Percentiles rank a stretch among this genome's conserved stretches.
Evolutionary conservation across 2,113 vertebrate species (phyloP).

Genomic region (Mola mola): DNA sequence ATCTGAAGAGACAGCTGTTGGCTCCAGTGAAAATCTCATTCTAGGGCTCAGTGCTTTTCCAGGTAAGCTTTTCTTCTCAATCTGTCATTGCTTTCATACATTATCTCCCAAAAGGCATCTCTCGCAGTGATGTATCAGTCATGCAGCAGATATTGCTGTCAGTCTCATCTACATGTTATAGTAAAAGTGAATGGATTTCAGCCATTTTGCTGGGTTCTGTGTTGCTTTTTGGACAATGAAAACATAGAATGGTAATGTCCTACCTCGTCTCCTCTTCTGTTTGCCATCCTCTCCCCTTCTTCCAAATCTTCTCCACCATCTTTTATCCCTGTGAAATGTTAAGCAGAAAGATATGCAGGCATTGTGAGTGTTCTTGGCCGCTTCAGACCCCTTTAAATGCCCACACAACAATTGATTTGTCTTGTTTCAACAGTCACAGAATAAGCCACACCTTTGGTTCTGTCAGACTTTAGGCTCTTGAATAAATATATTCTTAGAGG

Average conservation of each 20-base stretch:
- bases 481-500: conserved; percentile 14
- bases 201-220: too few relatives aligned
- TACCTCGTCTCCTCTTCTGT: background rate
- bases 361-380: conserved; percentile 82
- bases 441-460: conserved; percentile 6
- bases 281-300: conserved; percentile 28
- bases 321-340: conserved; percentile 45
- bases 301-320: conserved; percentile 43
- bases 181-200: too few relatives aligned
- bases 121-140: too few relatives aligned
- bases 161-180: too few relatives aligned
- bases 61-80: conserved; percentile 76
- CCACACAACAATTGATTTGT: conserved; percentile 87
- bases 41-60: conserved; percentile 87
- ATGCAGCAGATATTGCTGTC: too few relatives aligned
- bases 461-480: background rate
- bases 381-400: conserved; percentile 86
- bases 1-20: conserved; percentile 82
- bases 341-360: conserved; percentile 86
- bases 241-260: too few relatives aligned
- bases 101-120: too few relatives aligned
- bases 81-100: background rate
- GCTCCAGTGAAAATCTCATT: conserved; percentile 88
- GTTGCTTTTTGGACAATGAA: too few relatives aligned
- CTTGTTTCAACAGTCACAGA: conserved; percentile 9